A percentile compares a stretch with the other conserved stretches of the same genome.
Evolutionary conservation across 2,888 invertebrate genomes (phyloP).

Genomic region (Campaea margaritaria): DNA sequence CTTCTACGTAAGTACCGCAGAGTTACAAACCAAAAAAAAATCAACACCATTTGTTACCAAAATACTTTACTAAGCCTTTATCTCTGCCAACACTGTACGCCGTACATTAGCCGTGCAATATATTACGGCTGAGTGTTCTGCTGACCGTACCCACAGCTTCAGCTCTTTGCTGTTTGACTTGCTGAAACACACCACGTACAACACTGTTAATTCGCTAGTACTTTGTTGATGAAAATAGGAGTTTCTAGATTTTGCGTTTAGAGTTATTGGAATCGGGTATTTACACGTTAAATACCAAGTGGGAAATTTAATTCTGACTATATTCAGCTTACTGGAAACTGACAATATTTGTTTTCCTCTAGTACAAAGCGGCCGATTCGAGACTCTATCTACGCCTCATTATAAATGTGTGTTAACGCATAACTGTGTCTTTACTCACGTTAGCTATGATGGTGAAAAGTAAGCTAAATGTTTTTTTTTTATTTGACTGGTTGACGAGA

Average conservation of each 20-base stretch:
- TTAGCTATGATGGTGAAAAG: no score
- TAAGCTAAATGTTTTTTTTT: no score
- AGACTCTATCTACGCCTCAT: no score
- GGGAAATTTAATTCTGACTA: no score
- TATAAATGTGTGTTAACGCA: no score
- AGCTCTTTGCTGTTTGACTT: conserved; percentile 48
- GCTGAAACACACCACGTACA: conserved; percentile 41
- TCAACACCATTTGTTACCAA: conserved; percentile 34
- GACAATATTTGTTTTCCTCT: no score
- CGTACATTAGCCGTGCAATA: conserved; percentile 65
- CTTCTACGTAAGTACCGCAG: conserved; percentile 13
- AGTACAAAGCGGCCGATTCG: no score
- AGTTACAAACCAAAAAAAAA: conserved; percentile 21
- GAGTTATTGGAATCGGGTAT: background rate
- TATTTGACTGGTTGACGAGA: no score
- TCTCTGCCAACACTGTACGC: conserved; percentile 51
- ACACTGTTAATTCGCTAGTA: conserved; percentile 46
- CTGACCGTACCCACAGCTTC: conserved; percentile 38
- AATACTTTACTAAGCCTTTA: conserved; percentile 45
- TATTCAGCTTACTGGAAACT: no score
- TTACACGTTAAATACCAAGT: background rate
- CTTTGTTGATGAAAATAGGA: conserved; percentile 39
- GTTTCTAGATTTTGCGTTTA: conserved; percentile 29
- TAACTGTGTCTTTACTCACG: no score
- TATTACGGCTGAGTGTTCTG: conserved; percentile 66